Percentiles rank a stretch among this genome's conserved stretches.
These are phyloP conservation scores for Chitala chitala DNA, from an alignment of 2,113 vertebrate species.

Conservation along the genomic window DNA sequence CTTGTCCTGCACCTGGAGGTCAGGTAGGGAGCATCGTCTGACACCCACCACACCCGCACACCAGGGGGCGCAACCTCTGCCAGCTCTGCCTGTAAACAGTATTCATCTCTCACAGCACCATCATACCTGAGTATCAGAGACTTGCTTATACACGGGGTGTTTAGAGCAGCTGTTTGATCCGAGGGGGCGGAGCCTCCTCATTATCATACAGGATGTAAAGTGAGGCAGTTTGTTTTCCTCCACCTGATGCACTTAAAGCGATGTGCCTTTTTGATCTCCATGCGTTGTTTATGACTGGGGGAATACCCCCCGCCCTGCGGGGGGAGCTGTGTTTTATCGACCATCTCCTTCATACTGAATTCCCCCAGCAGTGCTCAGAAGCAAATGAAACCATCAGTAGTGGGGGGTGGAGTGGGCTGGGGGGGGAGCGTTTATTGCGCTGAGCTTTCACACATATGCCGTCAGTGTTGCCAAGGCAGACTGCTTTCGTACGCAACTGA, in stretches of 20 bases:
- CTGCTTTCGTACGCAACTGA: conserved; percentile 11
- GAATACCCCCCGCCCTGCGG: conserved; percentile 55
- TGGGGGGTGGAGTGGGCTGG: conserved; percentile 18
- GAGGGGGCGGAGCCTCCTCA: too few species aligned
- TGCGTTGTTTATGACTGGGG: conserved; percentile 63
- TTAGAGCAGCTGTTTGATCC: too few species aligned
- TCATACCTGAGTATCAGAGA: too few species aligned
- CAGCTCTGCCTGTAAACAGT: background rate
- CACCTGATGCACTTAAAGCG: background rate
- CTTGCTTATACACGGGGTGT: too few species aligned
- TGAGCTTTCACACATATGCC: conserved; percentile 29
- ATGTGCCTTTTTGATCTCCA: conserved; percentile 33
- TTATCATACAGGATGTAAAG: background rate
- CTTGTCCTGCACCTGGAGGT: conserved; percentile 92
- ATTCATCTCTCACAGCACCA: too few species aligned
- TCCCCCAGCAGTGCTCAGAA: conserved; percentile 62
- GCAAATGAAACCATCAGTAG: conserved; percentile 63
- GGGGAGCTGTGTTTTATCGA: conserved; percentile 59
- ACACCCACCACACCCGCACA: background rate
- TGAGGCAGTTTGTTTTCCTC: background rate
- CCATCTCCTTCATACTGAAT: conserved; percentile 64
- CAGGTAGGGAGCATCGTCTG: conserved; percentile 65
- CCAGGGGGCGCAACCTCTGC: too few species aligned
- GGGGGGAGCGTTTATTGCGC: conserved; percentile 32
- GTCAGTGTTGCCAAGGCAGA: conserved; percentile 28